phyloP scores from a whole-genome alignment of 2,113 vertebrate species.

The Crotalus helleri region DNA sequence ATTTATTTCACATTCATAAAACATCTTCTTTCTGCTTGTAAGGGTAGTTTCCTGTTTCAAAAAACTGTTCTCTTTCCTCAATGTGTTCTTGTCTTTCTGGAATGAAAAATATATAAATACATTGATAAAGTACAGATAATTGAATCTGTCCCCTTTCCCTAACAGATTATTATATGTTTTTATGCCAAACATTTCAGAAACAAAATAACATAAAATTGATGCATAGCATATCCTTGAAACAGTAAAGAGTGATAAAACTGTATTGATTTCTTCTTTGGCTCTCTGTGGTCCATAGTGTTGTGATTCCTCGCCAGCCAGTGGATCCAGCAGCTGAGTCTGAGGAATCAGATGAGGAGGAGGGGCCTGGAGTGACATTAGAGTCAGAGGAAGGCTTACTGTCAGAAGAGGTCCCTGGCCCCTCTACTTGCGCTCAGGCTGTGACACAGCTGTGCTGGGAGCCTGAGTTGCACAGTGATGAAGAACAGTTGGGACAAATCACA shows the following conservation, averaged over 20 bases:
- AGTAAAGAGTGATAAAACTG: conserved; percentile 32
- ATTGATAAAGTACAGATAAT: conserved; percentile 34
- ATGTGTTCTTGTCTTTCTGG: conserved; percentile 59
- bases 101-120: conserved; percentile 39
- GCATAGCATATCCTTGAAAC: conserved; percentile 25
- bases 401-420: no score
- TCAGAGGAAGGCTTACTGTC: no score
- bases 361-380: no score
- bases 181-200: conserved; percentile 20
- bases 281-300: not conserved
- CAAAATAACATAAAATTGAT: conserved; percentile 31
- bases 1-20: conserved; percentile 71
- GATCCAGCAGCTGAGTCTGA: no score
- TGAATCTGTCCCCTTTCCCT: conserved; percentile 7
- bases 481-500: no score
- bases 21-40: conserved; percentile 56
- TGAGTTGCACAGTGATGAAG: no score
- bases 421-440: no score
- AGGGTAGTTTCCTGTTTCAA: conserved; percentile 65
- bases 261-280: not conserved
- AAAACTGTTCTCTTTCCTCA: conserved; percentile 69
- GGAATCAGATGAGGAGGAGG: no score
- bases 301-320: no score
- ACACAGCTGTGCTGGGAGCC: no score
- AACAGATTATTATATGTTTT: conserved; percentile 34